Evolutionary conservation across 2,888 invertebrate genomes (phyloP), one percentile per base, ranked within the genome.

Genomic region (Anodontia alba): DNA sequence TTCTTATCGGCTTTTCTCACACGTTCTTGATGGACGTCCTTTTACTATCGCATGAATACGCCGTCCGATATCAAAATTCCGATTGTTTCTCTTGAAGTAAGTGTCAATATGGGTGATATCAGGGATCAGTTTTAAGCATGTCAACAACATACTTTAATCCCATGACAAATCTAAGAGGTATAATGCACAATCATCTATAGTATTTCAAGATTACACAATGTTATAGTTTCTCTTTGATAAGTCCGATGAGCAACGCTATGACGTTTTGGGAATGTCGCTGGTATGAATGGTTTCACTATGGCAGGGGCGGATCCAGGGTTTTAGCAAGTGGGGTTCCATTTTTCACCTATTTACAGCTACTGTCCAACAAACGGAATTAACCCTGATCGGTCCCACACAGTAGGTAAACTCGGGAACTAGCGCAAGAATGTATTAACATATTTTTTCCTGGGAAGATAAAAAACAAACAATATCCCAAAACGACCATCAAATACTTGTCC

Each of bases 61-160:
- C 33, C 17, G 62, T 5, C 62, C 62, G 33, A 42, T 77, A 73
- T 72, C 70, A 43, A 38, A 67, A 57, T 33, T 46, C 36, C 42
- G 81, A 72, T 78, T 81, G 81, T 81, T 78, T 78, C 76, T 78
- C 67, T 70, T 78, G 78, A 80, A 73, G 76, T 43, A 69, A 74
- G 57, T 84, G 84, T 81, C 84, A 84, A 81, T 70, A 67, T n/a
- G 10, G 67, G 42, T 78, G 81, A 85, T 85, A 85, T 43, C 62
- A 33, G 67, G 73, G 62, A 80, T 76, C 66, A 85, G 76, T 67
- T 51, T 62, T 71, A 72, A 51, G 67, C 76, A 66, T 81, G 78
- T 85, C 82, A 82, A 76, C 70, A 51, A 78, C 82, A 82, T 85
- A 75, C 75, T 76, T 78, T 82, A 85, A 81, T 85, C 84, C 75